Evolutionary conservation across 2,797 vertebrate genomes (phyloP).

Genomic region (Sardinella longiceps): DNA sequence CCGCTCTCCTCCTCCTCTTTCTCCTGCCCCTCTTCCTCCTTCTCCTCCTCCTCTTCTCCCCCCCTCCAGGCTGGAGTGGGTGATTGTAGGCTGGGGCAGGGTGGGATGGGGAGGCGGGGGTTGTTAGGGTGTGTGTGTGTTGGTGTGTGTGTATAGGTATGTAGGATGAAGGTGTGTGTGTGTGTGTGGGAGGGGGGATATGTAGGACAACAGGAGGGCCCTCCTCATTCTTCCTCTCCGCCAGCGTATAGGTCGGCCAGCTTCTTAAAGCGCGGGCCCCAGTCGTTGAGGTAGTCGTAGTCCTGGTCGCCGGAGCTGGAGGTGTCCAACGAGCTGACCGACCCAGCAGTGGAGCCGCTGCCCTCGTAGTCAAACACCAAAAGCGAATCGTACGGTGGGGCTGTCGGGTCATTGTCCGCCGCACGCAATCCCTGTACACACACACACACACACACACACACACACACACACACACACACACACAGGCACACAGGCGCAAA

Average conservation of each 20-base stretch:
- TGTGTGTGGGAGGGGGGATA: neutral
- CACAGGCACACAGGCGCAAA: neutral
- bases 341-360: conserved; percentile 92
- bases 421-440: conserved; percentile 86
- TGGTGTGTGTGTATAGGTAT: neutral
- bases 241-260: conserved; percentile 97
- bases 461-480: conserved; percentile 13
- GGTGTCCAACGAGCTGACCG: conserved; percentile 95
- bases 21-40: neutral
- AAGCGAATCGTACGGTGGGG: conserved; percentile 94
- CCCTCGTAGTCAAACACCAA: conserved; percentile 99
- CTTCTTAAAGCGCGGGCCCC: conserved; percentile 98
- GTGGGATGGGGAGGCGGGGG: neutral
- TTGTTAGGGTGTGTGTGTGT: neutral
- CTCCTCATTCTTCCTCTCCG: conserved; percentile 90
- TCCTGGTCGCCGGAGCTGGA: conserved; percentile 96
- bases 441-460: neutral
- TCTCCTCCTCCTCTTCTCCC: neutral
- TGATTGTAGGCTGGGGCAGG: neutral
- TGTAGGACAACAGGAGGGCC: conserved; percentile 43
- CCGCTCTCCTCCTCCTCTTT: conserved; percentile 17
- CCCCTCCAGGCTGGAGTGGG: conserved; percentile 3
- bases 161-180: conserved; percentile 24
- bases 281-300: conserved; percentile 98
- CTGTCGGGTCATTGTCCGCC: conserved; percentile 95